These are phyloP conservation scores for Oenanthe oenanthe DNA, from an alignment of 2,113 vertebrate species.

Conservation along the genomic window DNA sequence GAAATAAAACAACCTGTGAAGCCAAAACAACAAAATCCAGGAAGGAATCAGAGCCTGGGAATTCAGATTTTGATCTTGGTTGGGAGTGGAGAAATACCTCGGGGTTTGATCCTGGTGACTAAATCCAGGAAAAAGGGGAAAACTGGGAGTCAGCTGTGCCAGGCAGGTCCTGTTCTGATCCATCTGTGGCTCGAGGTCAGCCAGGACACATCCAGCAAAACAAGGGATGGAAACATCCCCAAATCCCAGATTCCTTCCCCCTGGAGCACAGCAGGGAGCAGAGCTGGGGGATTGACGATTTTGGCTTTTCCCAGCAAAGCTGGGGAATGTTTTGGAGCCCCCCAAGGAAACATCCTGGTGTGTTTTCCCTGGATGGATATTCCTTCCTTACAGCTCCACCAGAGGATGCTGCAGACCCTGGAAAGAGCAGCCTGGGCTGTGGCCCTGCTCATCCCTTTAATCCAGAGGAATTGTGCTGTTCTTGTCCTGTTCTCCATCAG, in stretches of 20 bases:
- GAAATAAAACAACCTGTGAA: neutral
- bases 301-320: neutral
- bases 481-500: neutral
- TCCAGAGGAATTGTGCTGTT: neutral
- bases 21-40: neutral
- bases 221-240: neutral
- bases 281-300: fast-evolving
- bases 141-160: neutral
- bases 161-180: neutral
- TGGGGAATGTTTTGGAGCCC: neutral
- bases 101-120: neutral
- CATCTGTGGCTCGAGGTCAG: fast-evolving
- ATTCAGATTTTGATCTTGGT: neutral
- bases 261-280: fast-evolving
- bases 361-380: neutral
- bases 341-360: fast-evolving
- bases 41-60: neutral
- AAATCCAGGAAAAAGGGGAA: neutral
- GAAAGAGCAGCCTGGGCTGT: neutral
- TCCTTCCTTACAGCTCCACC: neutral
- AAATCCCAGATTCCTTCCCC: neutral
- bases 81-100: fast-evolving
- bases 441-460: neutral
- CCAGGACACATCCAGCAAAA: neutral
- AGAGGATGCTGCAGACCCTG: conserved; percentile 60